Evolutionary conservation across 2,797 vertebrate genomes (phyloP).

Genomic region (Lophius americanus): DNA sequence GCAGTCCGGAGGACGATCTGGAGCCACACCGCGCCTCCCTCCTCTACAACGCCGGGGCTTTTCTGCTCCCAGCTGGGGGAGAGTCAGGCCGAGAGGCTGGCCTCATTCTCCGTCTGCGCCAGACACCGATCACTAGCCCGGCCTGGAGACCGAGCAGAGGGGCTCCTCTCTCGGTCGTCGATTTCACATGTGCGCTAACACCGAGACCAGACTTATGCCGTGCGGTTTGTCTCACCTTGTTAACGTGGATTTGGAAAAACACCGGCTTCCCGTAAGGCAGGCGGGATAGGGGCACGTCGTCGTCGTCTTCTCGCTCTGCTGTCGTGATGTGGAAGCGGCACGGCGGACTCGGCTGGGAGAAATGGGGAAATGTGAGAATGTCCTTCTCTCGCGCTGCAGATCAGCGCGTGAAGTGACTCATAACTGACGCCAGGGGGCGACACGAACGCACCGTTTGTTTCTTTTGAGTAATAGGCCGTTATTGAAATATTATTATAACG

Average conservation of each 20-base stretch:
- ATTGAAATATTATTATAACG: no score
- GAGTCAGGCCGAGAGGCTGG: slow-evolving; percentile 71
- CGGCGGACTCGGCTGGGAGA: slow-evolving; percentile 72
- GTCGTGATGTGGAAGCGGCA: slow-evolving; percentile 70
- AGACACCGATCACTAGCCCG: slow-evolving; percentile 65
- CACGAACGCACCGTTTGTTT: slow-evolving; percentile 28
- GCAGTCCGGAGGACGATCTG: slow-evolving; percentile 16
- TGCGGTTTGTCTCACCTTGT: slow-evolving; percentile 64
- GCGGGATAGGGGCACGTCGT: slow-evolving; percentile 36
- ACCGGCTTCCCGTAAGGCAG: background rate
- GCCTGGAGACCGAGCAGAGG: slow-evolving; percentile 62
- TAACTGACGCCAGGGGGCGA: slow-evolving; percentile 75
- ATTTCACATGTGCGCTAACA: slow-evolving; percentile 45
- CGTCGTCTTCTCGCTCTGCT: slow-evolving; percentile 60
- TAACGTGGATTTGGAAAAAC: slow-evolving; percentile 1
- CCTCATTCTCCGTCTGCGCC: slow-evolving; percentile 73
- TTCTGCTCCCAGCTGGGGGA: slow-evolving; percentile 33
- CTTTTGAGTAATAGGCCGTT: background rate
- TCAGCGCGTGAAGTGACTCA: slow-evolving; percentile 55
- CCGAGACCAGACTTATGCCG: slow-evolving; percentile 20
- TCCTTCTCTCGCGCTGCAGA: slow-evolving; percentile 68
- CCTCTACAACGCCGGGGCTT: slow-evolving; percentile 47
- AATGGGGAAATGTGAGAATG: slow-evolving; percentile 78
- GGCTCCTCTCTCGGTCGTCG: slow-evolving; percentile 23
- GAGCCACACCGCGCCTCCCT: slow-evolving; percentile 41